Evolutionary conservation across 1,140 invertebrate genomes (phyloP), one percentile per base, ranked within the genome.

Genomic region (Dendrolimus punctatus): DNA sequence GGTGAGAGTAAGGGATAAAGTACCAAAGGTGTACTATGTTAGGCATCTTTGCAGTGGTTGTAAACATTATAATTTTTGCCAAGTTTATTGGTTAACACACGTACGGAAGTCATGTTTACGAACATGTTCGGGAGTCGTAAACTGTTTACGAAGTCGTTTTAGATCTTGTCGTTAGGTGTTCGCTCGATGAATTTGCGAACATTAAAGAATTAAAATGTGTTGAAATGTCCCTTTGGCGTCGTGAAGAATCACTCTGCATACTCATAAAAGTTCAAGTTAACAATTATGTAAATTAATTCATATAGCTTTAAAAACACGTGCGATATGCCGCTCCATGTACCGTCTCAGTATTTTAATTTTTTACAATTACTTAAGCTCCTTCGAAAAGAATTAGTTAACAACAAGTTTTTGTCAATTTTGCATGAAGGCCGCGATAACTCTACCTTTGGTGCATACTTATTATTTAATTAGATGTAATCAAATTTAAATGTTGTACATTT

Each of bases 21-120:
- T 48, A 48, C 38, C 39, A n/a, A 36, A n/a, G 6, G 6, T 42
- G 41, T 38, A n/a, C 51, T 44, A 63, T 44, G 62, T 48, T 48
- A 8, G 39, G 5, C 38, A 8, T n/a, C 46, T 37, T 37, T 55
- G 43, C 23, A 23, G 23, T 23, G 40, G 60, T 63, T 57, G 69
- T 69, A 68, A 73, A 70, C 46, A 60, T 69, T 62, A 71, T 73
- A 54, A 71, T 66, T 66, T 74, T 72, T 68, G 64, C 68, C 55
- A 62, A 66, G 49, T 68, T 64, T 60, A 70, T 73, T 76, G 59
- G 58, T 55, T 60, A 69, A 71, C 64, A 68, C 55, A 46, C 37
- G 42, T 52, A 55, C 55, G 68, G 53, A 57, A 53, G 56, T 59
- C 53, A 58, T 61, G 61, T 65, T 64, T 58, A 60, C 56, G 48